Evolutionary conservation across 2,797 vertebrate genomes (phyloP), one percentile per base, ranked within the genome.

Genomic region (Pterois miles): DNA sequence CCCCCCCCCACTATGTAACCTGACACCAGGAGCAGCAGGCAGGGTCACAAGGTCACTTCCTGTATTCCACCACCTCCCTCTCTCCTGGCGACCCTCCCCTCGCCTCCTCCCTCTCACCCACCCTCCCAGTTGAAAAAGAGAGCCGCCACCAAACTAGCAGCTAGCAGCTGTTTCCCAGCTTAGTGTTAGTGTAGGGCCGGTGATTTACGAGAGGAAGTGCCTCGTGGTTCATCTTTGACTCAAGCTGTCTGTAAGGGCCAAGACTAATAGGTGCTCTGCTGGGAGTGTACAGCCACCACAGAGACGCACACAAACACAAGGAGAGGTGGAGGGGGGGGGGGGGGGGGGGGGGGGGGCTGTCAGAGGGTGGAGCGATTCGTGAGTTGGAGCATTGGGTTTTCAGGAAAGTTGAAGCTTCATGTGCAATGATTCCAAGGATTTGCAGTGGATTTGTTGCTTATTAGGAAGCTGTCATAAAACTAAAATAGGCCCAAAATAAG

Each of bases 1-100:
- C 87, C 91, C 94, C 92, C 94, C 90, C 87, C 92, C 89, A 12
- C 31, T 82, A 92, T 95, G 96, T 95, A 96, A 92, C 34, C 78
- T 93, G 96, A 97, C 95, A 96, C 95, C 94, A 95, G 96, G 95
- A 97, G 95, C 97, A 97, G 96, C 96, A 96, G 96, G 95, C 93
- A 83, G 94, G 98, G 97, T 98, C 96, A 96, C 94, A 95, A 96
- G 97, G 97, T 97, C 96, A 97, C 93, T 98, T 99, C 97, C 98
- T 98, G 95, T 91, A 91, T 88, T 84, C 89, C 85, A 85, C 85
- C 86, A 83, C 78, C 77, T 84, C 84, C 62, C 76, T 78, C 89
- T 71, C 82, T 84, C 76, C 81, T 84, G 70, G 53, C 84, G 82
- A 89, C 80, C 80, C 82, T 74, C 76, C 25, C 8, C 20, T 8